Evolutionary conservation across 2,113 vertebrate species (phyloP), one percentile per base, ranked within the genome.

Genomic region (Plotosus lineatus): DNA sequence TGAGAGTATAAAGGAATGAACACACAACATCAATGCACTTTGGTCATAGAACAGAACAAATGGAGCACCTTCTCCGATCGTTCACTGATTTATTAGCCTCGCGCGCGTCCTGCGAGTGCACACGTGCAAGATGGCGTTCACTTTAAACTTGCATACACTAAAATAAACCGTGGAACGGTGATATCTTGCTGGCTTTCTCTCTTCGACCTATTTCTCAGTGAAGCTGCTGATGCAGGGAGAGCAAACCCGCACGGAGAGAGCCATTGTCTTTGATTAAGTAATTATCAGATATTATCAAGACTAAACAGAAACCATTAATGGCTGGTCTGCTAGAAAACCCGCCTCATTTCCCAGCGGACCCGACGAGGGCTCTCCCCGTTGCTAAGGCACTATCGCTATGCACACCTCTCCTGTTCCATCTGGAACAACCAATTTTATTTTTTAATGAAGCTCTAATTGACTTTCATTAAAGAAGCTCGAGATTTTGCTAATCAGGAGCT

Each of bases 281-380:
- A 94, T 93, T 93, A 93, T 88, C 78, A 84, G 88, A 91, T 91
- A 92, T 92, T 91, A 94, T 91, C 91, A 89, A 89, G 88, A 87
- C 91, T 90, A 91, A 94, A 92, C 91, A 92, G 88, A 92, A 92
- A 88, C 90, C 91, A 92, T 94, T 93, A 94, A 85, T 75, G 81
- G 61, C 81, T 83, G 88, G 88, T 83, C 90, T 87, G 89, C 81
- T 81, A 79, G 81, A 86, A 87, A 56, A 83, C 83, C 85, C 82
- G 2, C 65, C 77, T 82, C 84, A 85, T 80, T 85, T 85, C 84
- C 84, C 84, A 66, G 33, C 40, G 80, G 79, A 72, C 58, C 3
- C 1, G 19, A 40, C 65, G n/a, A 60, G 65, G 77, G 56, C 33
- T 60, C 73, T 79, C 55, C 84, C 77, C 31, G 50, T 87, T 85